Conservation (phyloP, 2,888 invertebrate species). For the Dasysyrphus albostriatus region DNA sequence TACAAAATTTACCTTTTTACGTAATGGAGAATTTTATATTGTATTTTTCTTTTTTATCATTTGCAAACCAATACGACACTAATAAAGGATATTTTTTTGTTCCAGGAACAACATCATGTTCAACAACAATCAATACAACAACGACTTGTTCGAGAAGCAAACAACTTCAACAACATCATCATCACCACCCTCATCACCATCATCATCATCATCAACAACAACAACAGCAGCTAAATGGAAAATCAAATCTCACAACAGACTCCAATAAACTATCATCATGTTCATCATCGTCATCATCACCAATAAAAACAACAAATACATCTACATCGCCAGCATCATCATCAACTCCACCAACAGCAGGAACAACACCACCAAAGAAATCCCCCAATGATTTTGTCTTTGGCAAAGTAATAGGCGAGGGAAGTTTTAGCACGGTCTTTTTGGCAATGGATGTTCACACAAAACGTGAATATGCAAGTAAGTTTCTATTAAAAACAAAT, state of each 20-base stretch:
- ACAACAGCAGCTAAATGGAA: constrained; percentile 75
- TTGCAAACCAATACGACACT: too few species aligned
- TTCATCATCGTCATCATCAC: constrained; percentile 52
- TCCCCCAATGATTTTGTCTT: constrained; percentile 95
- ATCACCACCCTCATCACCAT: constrained; percentile 69
- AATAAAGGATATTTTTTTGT: too few species aligned
- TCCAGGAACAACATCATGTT: constrained; percentile 62
- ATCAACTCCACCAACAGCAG: constrained; percentile 74
- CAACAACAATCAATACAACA: constrained; percentile 68
- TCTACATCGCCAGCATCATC: constrained; percentile 76
- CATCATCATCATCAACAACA: constrained; percentile 67
- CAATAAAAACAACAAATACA: constrained; percentile 59
- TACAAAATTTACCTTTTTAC: too few species aligned
- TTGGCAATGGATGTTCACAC: constrained; percentile 96
- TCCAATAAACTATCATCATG: constrained; percentile 70
- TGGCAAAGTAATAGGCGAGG: constrained; percentile 97
- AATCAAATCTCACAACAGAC: constrained; percentile 71
- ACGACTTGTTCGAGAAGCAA: constrained; percentile 76
- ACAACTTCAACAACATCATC: constrained; percentile 77
- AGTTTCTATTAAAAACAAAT: constrained; percentile 83
- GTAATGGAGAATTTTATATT: too few species aligned
- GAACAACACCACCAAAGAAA: constrained; percentile 80
- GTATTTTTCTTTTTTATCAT: background rate
- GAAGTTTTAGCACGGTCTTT: constrained; percentile 98
- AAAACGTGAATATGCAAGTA: constrained; percentile 96